Percentiles rank a stretch among this genome's conserved stretches.
Conservation (phyloP, 2,113 vertebrate species). For the Ivindomyrus marchei region DNA sequence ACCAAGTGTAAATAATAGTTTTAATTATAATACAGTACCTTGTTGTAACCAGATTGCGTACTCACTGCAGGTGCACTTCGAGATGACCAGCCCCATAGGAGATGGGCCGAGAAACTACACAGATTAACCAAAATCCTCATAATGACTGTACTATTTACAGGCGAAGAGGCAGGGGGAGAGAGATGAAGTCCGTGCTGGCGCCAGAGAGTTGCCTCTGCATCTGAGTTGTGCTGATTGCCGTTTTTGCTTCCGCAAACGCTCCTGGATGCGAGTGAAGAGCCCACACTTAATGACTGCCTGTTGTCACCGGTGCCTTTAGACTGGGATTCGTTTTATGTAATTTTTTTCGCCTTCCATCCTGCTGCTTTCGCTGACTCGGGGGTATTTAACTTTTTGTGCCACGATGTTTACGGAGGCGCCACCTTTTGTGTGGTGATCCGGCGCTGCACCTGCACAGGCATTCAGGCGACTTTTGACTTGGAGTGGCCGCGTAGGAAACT, state of each 20-base stretch:
- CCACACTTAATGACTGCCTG: not conserved
- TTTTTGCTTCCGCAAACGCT: not conserved
- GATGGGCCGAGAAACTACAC: not conserved
- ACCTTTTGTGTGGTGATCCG: conserved; percentile 25
- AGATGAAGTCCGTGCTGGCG: not conserved
- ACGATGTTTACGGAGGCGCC: conserved; percentile 28
- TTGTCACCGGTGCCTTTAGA: not conserved
- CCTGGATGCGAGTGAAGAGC: not conserved
- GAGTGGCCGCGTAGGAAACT: conserved; percentile 26
- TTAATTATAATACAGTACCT: not conserved
- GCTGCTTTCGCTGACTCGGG: conserved; percentile 30
- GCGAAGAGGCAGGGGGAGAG: not conserved
- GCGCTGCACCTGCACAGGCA: conserved; percentile 23
- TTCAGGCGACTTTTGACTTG: conserved; percentile 27
- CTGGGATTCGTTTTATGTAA: not conserved
- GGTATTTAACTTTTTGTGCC: conserved; percentile 31
- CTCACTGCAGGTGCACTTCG: not conserved
- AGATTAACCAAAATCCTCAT: not conserved
- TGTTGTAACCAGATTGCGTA: not conserved
- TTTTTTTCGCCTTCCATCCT: not conserved
- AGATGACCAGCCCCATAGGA: not conserved
- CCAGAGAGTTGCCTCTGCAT: not conserved
- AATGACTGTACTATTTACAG: not conserved
- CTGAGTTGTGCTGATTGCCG: not conserved
- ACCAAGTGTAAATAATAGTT: not conserved